Evolutionary conservation across 23 tunicate genomes (phyloP), one percentile per base, ranked within the genome.

Genomic region (Styela plicata): DNA sequence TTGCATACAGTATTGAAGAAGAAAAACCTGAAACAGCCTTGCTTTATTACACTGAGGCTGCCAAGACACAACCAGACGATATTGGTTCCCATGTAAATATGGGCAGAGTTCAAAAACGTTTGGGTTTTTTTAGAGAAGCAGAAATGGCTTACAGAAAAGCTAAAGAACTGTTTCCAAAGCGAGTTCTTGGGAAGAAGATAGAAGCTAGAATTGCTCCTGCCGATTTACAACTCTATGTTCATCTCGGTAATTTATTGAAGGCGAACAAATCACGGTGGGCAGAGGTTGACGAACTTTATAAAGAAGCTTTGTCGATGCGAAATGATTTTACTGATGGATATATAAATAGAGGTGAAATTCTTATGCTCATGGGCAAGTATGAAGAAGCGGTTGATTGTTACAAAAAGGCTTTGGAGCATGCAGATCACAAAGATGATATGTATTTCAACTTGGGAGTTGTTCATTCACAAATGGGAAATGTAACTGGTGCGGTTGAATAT

Each of bases 271-370:
- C 81, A 24, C 87, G 98, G 53, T 82, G 79, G 33, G 36, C 67
- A 32, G 98, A 93, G 74, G 98, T 79, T 3, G 83, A 84, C 37
- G 31, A 70, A 30, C 76, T 93, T 27, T 88, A 88, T 69, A 52
- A 81, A 69, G 89, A 93, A 85, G 93, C 73, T 44, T 69, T 88
- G 19, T 62, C 31, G 31, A 74, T 87, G 82, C 63, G 89, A 69
- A 52, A 80, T 2, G 28, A 85, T 22, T 93, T 93, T 82, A 30
- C 36, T 28, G 98, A 93, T 81, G 98, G 93, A 57, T 64, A 80
- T 37, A 80, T 93, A 5, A 84, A 88, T 86, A 88, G 96, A 67
- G 96, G 96, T 0, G 96, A 90, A 34, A 76, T 90, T n/a, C 63
- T 90, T 35, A 17, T 86, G 66, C 33, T n/a, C 31, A 69, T 90